Evolutionary conservation across 2,797 vertebrate genomes (phyloP).

Genomic region (Adelosebastes latens): DNA sequence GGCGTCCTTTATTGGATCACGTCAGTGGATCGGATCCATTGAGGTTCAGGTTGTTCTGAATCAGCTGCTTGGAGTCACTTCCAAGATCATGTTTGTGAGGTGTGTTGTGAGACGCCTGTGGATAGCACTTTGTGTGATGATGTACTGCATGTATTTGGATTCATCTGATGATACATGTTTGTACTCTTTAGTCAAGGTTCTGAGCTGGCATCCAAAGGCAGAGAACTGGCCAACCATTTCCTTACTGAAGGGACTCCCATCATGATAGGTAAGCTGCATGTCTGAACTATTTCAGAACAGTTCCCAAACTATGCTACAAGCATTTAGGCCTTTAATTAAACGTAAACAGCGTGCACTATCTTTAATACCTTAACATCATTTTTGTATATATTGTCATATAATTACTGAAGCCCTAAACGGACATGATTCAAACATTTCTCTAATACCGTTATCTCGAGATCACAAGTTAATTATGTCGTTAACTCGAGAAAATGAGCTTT

Average conservation of each 20-base stretch:
- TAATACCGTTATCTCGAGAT: too few relatives aligned
- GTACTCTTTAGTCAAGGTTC: conserved; percentile 87
- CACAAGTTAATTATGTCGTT: too few relatives aligned
- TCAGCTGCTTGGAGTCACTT: conserved; percentile 91
- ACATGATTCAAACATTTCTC: too few relatives aligned
- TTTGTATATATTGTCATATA: background rate
- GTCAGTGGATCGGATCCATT: conserved; percentile 97
- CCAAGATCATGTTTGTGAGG: conserved; percentile 97
- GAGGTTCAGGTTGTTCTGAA: conserved; percentile 93
- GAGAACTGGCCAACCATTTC: conserved; percentile 94
- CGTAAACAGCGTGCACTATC: background rate
- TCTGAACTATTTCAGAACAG: background rate
- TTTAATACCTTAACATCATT: background rate
- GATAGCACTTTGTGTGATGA: background rate
- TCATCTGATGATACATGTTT: conserved; percentile 3
- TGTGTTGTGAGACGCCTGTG: conserved; percentile 50
- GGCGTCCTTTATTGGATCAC: conserved; percentile 89
- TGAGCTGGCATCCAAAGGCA: conserved; percentile 89
- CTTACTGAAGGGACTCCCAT: conserved; percentile 92
- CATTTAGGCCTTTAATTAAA: background rate
- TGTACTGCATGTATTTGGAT: background rate
- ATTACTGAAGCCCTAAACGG: too few relatives aligned
- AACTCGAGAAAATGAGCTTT: too few relatives aligned
- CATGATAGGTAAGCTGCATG: conserved; percentile 91
- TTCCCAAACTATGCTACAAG: background rate